Percentiles rank a stretch among this genome's conserved stretches.
Evolutionary conservation across 2,113 vertebrate genomes (phyloP).

Genomic region (Caloenas nicobarica): DNA sequence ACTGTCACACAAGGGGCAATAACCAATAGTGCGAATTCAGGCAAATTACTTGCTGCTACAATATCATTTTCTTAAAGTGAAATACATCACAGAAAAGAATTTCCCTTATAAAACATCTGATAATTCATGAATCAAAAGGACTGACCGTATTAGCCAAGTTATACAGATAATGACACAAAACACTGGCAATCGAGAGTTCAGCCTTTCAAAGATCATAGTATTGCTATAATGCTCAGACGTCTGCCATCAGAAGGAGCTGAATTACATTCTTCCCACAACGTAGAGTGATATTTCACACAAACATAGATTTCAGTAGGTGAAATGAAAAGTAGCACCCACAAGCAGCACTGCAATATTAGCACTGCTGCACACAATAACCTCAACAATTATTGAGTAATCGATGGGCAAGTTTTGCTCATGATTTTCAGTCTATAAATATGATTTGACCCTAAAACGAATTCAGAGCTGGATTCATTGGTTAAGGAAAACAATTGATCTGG

Average conservation of each 20-base stretch:
- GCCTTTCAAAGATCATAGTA: neutral
- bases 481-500: neutral
- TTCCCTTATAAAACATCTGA: neutral
- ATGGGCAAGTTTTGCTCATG: neutral
- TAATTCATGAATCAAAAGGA: neutral
- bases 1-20: slow-evolving; percentile 14
- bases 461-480: neutral
- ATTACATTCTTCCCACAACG: neutral
- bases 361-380: neutral
- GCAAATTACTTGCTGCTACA: neutral
- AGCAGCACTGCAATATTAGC: neutral
- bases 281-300: neutral
- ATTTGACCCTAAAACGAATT: neutral
- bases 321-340: neutral
- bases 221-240: neutral
- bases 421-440: neutral
- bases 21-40: neutral
- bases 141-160: neutral
- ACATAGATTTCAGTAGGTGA: neutral
- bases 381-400: neutral
- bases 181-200: neutral
- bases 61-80: neutral
- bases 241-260: neutral
- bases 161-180: neutral
- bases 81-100: neutral